Base-by-base conservation (phyloP, 2,888 invertebrate genomes). In the Pachydiplax longipennis region DNA sequence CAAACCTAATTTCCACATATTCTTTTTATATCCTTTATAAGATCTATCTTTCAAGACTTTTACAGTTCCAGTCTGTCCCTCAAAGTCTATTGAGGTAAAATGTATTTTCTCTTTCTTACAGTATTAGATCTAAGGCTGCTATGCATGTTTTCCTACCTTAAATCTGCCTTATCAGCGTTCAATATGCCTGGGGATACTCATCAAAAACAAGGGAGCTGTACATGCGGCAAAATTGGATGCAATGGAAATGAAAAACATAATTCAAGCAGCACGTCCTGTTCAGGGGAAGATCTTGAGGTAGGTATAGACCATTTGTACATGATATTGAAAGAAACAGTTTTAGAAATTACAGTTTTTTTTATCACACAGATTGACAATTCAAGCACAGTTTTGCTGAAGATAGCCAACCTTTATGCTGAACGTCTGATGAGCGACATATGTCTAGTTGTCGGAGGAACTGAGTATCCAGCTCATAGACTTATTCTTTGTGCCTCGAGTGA, bases 401-500 rank as follows among this genome's bases (percentile, higher is more conserved):
- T 98, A 92, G 97, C 97, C 8, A 96, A 96, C 31, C 94, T 98
- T 1, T 98, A 98, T 94, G 96, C 97, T 0, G 97, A 98, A 92
- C 96, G 97, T 92, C 94, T 98, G 92, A 97, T 99, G 97, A 98
- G 98, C 92, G 99, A 99, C 94, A 96, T 99, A 91, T 96, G 96
- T 73, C 94, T 99, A 81, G 96, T 97, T 91, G 98, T 99, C 44
- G 97, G 97, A 5, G 96, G 96, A 3, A 95, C 96, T 82, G 96
- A 96, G 91, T 98, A 97, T 94, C 97, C 98, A 0, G 97, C 98
- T 2, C 99, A 99, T 94, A 95, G 98, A 91, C 96, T 99, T 12
- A 98, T 99, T 92, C 95, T 99, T 6, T 98, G 98, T 94, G 98
- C 98, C 91, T 98, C 97, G 92, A 98, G 98, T 94, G 99, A 99